A percentile compares a stretch with the other conserved stretches of the same genome.
phyloP scores from a whole-genome alignment of 1,140 invertebrate species.

The Drosophila eugracilis region DNA sequence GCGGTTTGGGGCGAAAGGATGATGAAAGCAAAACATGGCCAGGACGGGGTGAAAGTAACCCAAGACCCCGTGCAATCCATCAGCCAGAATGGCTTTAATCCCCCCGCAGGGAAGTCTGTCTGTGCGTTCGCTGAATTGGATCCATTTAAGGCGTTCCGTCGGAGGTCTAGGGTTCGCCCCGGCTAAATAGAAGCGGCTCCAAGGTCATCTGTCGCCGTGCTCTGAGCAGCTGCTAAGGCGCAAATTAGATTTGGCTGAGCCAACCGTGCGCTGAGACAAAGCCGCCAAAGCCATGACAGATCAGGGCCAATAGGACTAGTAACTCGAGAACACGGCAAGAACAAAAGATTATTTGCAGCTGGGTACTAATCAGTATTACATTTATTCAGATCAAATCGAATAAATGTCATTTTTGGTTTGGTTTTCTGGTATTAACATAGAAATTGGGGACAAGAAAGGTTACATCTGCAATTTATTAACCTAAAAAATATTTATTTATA shows the following conservation, averaged over 20 bases:
- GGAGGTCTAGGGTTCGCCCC: constrained; percentile 9
- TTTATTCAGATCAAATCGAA: background rate
- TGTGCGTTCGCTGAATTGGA: constrained; percentile 28
- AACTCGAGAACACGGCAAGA: background rate
- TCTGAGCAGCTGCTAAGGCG: constrained; percentile 62
- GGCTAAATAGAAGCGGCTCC: constrained; percentile 9
- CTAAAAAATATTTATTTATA: too few relatives aligned
- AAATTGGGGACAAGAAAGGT: too few relatives aligned
- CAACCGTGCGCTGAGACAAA: constrained; percentile 51
- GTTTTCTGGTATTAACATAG: background rate
- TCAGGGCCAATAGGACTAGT: constrained; percentile 3
- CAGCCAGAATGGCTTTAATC: constrained; percentile 52
- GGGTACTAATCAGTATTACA: constrained; percentile 2
- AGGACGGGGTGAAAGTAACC: background rate
- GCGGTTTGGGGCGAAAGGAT: constrained; percentile 57
- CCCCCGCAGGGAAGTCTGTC: constrained; percentile 18
- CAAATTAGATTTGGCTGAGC: constrained; percentile 70
- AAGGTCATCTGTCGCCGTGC: constrained; percentile 52
- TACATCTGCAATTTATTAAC: too few relatives aligned
- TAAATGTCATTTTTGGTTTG: constrained; percentile 1
- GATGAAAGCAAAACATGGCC: constrained; percentile 40
- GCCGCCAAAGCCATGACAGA: constrained; percentile 28
- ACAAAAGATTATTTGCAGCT: background rate
- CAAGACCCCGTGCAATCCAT: constrained; percentile 38
- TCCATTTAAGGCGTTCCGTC: constrained; percentile 58